Base-by-base conservation (phyloP, 2,797 vertebrate species). In the Hydrophis major region DNA sequence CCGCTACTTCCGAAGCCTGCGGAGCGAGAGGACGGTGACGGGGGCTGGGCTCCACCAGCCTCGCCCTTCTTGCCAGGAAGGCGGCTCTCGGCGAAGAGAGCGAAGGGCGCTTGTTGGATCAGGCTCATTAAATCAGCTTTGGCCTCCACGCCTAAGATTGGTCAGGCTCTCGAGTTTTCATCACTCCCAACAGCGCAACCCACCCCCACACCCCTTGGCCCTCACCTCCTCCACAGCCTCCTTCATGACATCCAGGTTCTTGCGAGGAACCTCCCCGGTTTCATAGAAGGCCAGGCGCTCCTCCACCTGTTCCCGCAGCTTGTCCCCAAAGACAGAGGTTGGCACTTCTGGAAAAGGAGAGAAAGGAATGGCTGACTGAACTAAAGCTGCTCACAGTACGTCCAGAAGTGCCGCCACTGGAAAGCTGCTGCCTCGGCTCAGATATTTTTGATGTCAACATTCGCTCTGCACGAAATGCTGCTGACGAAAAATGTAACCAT, bases 71-170 rank as follows among this genome's bases (percentile, higher is more conserved):
- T 63, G 61, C 61, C 27, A 4, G 2, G n/a, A 16, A 25, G 66
- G 14, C 18, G 13, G 14, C 18, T 20, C 12, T 27, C 3, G 1
- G 5, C 8, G 7, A 32, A 32, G 32, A 32, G 32, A 32, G 32
- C 0, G 1, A 13, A 5, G 3, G 27, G 6, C 10, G 0, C n/a
- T 3, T 37, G 96, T 97, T 96, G 98, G 94, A 97, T 99, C 99
- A 99, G 99, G 96, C 99, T 99, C 99, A 99, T 99, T 99, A 99
- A 99, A 99, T 99, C 99, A 99, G 98, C 97, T 98, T 97, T 91
- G 90, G 93, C 99, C 99, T 98, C 97, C 99, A 99, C 28, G 0
- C 0, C 50, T 4, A 0, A 1, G 10, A 53, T 0, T 1, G 7
- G 95, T 99, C 99, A 98, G 98, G 98, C 14, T 50, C 87, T 53